Evolutionary conservation across 2,888 invertebrate species (phyloP).

Genomic region (Cosmia pyralina): DNA sequence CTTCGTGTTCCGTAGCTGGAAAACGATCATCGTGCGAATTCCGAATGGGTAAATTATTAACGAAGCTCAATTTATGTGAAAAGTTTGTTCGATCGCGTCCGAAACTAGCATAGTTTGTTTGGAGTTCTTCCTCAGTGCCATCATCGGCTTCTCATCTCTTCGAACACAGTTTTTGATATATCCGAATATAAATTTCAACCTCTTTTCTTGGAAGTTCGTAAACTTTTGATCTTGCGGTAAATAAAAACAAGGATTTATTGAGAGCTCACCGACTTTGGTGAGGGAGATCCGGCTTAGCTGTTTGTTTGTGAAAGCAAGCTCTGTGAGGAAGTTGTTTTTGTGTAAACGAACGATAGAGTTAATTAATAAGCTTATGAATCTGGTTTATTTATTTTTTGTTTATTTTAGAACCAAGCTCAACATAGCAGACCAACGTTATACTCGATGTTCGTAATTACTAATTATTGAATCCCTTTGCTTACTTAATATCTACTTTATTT

Average conservation of each 20-base stretch:
- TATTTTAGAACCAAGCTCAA: conserved; percentile 6
- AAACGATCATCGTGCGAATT: conserved; percentile 66
- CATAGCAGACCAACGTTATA: not conserved
- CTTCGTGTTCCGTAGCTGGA: conserved; percentile 59
- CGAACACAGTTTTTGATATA: conserved; percentile 71
- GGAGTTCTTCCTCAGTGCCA: conserved; percentile 58
- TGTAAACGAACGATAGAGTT: conserved; percentile 19
- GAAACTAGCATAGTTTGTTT: conserved; percentile 77
- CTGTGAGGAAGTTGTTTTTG: conserved; percentile 29
- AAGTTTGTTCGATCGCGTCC: conserved; percentile 77
- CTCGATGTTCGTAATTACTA: not conserved
- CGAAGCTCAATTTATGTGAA: conserved; percentile 81
- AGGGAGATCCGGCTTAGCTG: conserved; percentile 40
- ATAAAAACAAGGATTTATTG: conserved; percentile 59
- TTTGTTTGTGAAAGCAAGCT: conserved; percentile 45
- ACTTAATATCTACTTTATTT: not conserved
- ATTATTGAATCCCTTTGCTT: not conserved
- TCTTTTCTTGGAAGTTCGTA: conserved; percentile 47
- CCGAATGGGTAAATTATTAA: conserved; percentile 81
- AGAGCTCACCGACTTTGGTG: conserved; percentile 31
- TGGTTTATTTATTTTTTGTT: conserved; percentile 6
- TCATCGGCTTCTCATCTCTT: conserved; percentile 71
- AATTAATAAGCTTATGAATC: conserved; percentile 32
- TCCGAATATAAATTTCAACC: conserved; percentile 67
- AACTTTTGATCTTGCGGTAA: conserved; percentile 62